Evolutionary conservation across 2,888 invertebrate genomes (phyloP).

Genomic region (Aquatica leii): DNA sequence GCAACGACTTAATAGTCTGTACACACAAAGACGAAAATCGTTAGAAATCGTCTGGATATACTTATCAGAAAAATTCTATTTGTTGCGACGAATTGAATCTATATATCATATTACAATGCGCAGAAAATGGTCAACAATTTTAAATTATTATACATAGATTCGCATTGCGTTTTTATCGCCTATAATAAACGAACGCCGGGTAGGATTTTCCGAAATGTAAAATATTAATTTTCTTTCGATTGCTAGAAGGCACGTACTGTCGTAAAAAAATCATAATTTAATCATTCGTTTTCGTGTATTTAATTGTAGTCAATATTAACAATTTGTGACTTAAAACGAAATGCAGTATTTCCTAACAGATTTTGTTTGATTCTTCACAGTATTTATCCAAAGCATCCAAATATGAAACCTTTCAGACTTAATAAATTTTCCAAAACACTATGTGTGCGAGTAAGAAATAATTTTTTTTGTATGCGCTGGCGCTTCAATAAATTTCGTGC

Average conservation of each 20-base stretch:
- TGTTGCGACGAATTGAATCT: constrained; percentile 60
- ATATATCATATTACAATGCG: constrained; percentile 57
- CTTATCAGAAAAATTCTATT: constrained; percentile 59
- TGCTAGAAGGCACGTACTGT: constrained; percentile 1
- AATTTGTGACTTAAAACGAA: no score
- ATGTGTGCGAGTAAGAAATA: no score
- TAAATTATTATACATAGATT: constrained; percentile 46
- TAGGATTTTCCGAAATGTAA: background rate
- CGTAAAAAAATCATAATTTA: background rate
- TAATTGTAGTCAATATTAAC: no score
- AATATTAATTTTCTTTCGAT: constrained; percentile 5
- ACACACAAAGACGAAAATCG: constrained; percentile 37
- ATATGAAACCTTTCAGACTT: no score
- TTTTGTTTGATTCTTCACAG: no score
- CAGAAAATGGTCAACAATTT: constrained; percentile 47
- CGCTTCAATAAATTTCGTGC: no score
- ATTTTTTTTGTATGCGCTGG: no score
- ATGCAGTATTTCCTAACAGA: no score
- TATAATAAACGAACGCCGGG: constrained; percentile 9
- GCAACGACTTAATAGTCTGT: constrained; percentile 20
- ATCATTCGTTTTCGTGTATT: no score
- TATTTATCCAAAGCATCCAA: no score
- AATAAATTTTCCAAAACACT: no score
- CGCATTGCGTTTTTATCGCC: constrained; percentile 17
- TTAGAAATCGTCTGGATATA: constrained; percentile 24